Evolutionary conservation across 2,113 vertebrate genomes (phyloP).

Genomic region (Hemicordylus capensis): DNA sequence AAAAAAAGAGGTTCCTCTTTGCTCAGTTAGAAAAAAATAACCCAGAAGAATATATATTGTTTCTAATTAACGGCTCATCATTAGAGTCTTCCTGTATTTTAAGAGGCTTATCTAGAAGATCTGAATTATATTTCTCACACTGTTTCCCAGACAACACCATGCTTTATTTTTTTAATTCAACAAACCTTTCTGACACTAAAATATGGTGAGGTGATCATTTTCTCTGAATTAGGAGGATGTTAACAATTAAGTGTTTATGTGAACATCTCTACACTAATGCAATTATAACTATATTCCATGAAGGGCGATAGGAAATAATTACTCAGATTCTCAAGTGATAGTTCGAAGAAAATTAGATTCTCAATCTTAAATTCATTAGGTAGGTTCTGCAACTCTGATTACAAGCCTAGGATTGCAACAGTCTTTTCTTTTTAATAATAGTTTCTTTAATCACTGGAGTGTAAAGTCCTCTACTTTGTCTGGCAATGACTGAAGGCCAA

Average conservation of each 20-base stretch:
- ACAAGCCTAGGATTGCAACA: slow-evolving; percentile 29
- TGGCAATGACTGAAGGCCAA: slow-evolving; percentile 2
- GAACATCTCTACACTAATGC: slow-evolving; percentile 72
- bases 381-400: slow-evolving; percentile 44
- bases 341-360: slow-evolving; percentile 71
- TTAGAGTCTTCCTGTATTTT: background rate
- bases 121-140: slow-evolving; percentile 5
- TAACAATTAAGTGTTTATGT: slow-evolving; percentile 79
- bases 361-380: slow-evolving; percentile 72
- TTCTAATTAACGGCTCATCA: background rate
- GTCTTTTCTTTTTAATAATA: slow-evolving; percentile 21
- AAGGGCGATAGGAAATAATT: slow-evolving; percentile 81
- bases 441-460: slow-evolving; percentile 29
- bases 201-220: slow-evolving; percentile 73
- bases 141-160: slow-evolving; percentile 10
- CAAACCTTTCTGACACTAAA: slow-evolving; percentile 66
- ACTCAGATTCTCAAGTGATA: slow-evolving; percentile 80
- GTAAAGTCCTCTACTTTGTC: background rate
- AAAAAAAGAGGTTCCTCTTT: too few species aligned
- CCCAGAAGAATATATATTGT: background rate
- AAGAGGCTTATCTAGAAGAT: background rate
- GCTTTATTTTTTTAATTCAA: slow-evolving; percentile 45
- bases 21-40: too few species aligned
- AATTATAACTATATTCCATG: slow-evolving; percentile 78
- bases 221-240: slow-evolving; percentile 72